phyloP scores from a whole-genome alignment of 2,113 vertebrate genomes.

The Psephotus haematonotus region DNA sequence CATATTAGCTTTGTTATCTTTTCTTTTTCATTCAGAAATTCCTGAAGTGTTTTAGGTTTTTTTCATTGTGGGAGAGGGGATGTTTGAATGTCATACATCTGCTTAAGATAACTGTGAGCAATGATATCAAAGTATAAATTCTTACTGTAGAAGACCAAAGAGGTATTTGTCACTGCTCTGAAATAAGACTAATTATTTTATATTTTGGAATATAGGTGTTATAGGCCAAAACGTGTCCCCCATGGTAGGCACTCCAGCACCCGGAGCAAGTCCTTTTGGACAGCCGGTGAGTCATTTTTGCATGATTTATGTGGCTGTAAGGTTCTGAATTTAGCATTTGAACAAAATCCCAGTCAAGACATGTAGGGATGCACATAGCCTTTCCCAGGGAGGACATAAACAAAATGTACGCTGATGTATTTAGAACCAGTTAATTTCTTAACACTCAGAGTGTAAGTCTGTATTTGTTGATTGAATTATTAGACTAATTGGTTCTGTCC shows the following conservation, averaged over 20 bases:
- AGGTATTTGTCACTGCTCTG: constrained; percentile 2
- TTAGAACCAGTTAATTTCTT: not conserved
- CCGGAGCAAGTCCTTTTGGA: constrained; percentile 83
- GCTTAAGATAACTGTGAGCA: not conserved
- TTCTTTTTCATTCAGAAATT: not conserved
- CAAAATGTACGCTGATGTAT: not conserved
- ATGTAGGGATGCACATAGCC: not conserved
- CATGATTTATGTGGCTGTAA: not conserved
- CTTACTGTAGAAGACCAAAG: not conserved
- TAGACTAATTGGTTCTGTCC: not conserved
- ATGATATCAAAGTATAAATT: not conserved
- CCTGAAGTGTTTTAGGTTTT: not conserved
- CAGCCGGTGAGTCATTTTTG: constrained; percentile 83
- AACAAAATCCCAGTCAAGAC: not conserved
- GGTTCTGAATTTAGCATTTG: not conserved
- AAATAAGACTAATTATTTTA: constrained; percentile 65
- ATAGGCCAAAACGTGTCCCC: constrained; percentile 87
- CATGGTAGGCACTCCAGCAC: constrained; percentile 85
- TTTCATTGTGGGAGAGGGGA: not conserved
- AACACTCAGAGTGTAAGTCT: not conserved
- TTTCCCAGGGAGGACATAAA: not conserved
- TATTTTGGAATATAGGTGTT: constrained; percentile 86
- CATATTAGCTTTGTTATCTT: not conserved
- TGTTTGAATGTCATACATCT: not conserved
- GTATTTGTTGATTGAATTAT: not conserved